Conservation (phyloP, 37 sponge, comb jelly and placozoan species). For the Oopsacas minuta region DNA sequence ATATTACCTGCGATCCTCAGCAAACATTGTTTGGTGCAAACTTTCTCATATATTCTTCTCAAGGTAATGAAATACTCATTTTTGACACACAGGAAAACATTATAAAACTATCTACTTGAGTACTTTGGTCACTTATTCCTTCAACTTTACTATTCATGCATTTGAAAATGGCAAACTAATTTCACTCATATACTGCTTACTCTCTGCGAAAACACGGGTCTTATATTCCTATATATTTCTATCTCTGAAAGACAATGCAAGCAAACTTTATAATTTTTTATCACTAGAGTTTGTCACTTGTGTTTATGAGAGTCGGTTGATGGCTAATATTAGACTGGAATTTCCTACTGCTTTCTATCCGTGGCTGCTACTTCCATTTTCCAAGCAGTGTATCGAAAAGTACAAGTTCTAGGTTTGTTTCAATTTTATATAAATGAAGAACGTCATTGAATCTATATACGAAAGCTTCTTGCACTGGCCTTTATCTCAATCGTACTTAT, state of each 20-base stretch:
- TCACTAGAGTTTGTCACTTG: background rate
- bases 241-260: background rate
- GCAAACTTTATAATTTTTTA: background rate
- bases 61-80: background rate
- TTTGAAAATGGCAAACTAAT: background rate
- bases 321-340: background rate
- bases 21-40: background rate
- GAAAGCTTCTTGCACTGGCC: background rate
- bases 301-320: background rate
- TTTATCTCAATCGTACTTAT: background rate
- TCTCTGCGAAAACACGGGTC: background rate
- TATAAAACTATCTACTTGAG: background rate
- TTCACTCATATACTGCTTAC: background rate
- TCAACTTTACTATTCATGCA: background rate
- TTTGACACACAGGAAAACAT: background rate
- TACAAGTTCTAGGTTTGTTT: background rate
- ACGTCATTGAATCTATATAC: background rate
- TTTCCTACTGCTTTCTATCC: background rate
- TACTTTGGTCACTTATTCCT: background rate
- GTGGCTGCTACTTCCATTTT: conserved; percentile 19
- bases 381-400: conserved; percentile 18
- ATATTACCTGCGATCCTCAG: background rate
- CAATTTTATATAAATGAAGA: background rate
- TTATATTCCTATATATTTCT: background rate
- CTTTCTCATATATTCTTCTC: background rate